Percentiles rank a stretch among this genome's conserved stretches.
These are phyloP conservation scores for Carposina sasakii DNA, from an alignment of 1,140 invertebrate genomes.

Conservation along the genomic window DNA sequence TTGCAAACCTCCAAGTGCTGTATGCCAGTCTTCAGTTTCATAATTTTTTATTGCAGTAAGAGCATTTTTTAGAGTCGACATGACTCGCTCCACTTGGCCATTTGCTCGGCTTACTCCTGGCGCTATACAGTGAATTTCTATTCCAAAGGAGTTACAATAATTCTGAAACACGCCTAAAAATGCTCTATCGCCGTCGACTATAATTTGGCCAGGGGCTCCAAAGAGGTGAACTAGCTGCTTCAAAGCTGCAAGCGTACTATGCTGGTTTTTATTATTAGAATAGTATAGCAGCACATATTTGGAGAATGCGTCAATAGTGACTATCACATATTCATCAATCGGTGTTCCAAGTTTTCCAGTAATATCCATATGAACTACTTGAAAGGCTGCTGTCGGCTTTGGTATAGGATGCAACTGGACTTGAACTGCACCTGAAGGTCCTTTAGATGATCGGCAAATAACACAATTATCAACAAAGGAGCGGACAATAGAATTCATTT, in stretches of 20 bases:
- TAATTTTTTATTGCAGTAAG: conserved; percentile 7
- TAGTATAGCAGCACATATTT: conserved; percentile 1
- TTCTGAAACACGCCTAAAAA: conserved; percentile 6
- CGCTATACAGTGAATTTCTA: conserved; percentile 7
- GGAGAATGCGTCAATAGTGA: conserved; percentile 9
- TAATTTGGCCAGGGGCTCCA: conserved; percentile 9
- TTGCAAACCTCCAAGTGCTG: background rate
- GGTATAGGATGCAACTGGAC: conserved; percentile 9
- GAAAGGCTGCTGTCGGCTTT: conserved; percentile 3
- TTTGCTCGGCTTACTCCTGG: conserved; percentile 6
- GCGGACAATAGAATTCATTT: conserved; percentile 4
- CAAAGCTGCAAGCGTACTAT: background rate
- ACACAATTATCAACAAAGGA: conserved; percentile 9
- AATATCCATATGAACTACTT: conserved; percentile 10
- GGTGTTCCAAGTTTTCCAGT: conserved; percentile 4
- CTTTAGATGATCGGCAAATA: conserved; percentile 9
- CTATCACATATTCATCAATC: conserved; percentile 9
- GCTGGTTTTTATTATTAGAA: conserved; percentile 1
- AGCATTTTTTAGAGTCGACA: conserved; percentile 7
- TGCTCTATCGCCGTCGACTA: conserved; percentile 5
- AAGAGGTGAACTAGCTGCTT: conserved; percentile 8
- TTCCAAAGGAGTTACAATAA: conserved; percentile 4
- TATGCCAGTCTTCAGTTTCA: conserved; percentile 1
- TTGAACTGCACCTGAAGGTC: conserved; percentile 4
- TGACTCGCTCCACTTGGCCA: conserved; percentile 10